Evolutionary conservation across 2,797 vertebrate genomes (phyloP), one percentile per base, ranked within the genome.

Genomic region (Triplophysa bombifrons): DNA sequence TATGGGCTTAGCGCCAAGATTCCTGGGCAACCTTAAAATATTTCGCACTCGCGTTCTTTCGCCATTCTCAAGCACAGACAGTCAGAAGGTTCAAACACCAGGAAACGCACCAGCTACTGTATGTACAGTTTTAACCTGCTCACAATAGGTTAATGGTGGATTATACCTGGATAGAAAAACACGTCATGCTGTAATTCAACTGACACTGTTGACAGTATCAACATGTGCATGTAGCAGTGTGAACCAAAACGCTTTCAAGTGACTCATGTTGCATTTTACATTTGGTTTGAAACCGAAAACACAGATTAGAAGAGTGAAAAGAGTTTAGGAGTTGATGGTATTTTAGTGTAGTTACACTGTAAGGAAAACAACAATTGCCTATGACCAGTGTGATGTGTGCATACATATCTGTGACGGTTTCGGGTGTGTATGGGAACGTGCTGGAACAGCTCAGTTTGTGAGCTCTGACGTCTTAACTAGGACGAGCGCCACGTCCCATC

Each of bases 181-280:
- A 67, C 56, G 12, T n/a, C 56, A 60, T 48, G 14, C 56, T 69
- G 58, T 70, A 63, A 34, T 34, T 48, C 5, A 75, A 46, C 17
- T 30, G 13, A 55, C 56, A 38, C 9, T 38, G 78, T 81, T 85
- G 69, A 78, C 75, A 81, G 46, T 67, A 81, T 70, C 74, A 81
- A 83, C 79, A 78, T 44, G 25, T 34, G n/a, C 3, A 9, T 73
- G 44, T 48, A 20, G 2, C 3, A 10, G 46, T 63, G 46, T 11
- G 2, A 41, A 22, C 56, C 20, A 14, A 46, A 44, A 19, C 2
- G 11, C 22, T 63, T 11, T 44, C 53, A 16, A 13, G 3, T 12
- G 48, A 53, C 72, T 76, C 19, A 13, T 44, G n/a, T 76, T 63
- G 60, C 30, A 34, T 38, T 19, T 65, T 65, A 16, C 19, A 65